Evolutionary conservation across 2,113 vertebrate species (phyloP), one percentile per base, ranked within the genome.

Genomic region (Nicator chloris): DNA sequence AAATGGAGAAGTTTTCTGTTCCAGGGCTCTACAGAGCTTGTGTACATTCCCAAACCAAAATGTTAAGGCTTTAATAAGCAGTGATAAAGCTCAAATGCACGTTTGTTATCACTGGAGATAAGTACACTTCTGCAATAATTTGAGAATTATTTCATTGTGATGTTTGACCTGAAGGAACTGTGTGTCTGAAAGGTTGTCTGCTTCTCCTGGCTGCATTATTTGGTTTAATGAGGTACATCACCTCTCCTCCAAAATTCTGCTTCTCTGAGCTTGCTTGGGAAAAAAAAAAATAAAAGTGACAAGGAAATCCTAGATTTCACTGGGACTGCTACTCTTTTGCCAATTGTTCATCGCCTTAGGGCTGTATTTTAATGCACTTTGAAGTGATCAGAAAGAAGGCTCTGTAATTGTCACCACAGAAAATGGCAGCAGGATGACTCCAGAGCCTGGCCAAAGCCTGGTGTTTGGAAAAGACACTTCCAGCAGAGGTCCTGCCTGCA

Each of bases 171-270:
- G 88, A 72, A 92, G 78, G 59, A 95, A 59, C 54, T 56, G 35
- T 40, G 69, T 42, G 44, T 66, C 68, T 91, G 94, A 63, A 86
- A 83, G 72, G 56, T 78, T 93, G 47, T 81, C 82, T 93, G 76
- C 79, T 66, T 81, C n/a, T 83, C 27, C 66, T 80, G 75, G 80
- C 56, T 88, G 76, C 72, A 75, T 83, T 60, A 28, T 96, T 94
- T 95, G 64, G 42, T 56, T 86, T 96, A 90, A 92, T 88, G 91
- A 90, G 86, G 44, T 44, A 33, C 27, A 26, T 91, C 83, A 39
- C 19, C 42, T 95, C 68, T 83, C 30, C 47, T 81, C 4, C 1
- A 68, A 63, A 80, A 24, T 12, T 3, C n/a, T 54, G 50, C 64
- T 93, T 80, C 71, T 80, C 51, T 30, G 44, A 42, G 57, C 21